Base-by-base conservation (phyloP, 2,888 invertebrate genomes). In the Caenorhabditis plicata region DNA sequence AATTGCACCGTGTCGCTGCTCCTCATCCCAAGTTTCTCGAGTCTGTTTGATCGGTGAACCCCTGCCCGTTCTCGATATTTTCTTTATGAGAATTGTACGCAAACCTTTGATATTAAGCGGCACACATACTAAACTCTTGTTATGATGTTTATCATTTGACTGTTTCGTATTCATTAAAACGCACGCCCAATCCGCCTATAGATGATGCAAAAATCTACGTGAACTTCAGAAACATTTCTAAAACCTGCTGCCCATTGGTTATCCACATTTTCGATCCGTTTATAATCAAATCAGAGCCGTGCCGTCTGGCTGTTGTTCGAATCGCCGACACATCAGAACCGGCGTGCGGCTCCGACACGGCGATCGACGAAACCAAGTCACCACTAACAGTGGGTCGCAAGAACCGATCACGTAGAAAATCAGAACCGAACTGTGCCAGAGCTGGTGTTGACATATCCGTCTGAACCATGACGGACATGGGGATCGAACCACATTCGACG, bases 261-360 rank as follows among this genome's bases (percentile, higher is more conserved):
- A 83, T 86, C 86, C 86, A 86, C 85, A 85, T 85, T 72, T 86
- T 86, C 22, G 82, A 81, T 0, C 86, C 86, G 71, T 85, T 86
- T 33, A 86, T 86, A 13, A 86, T 78, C n/a, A 82, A 68, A 64
- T 84, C 84, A 54, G 81, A 82, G 11, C 83, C 83, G 31, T 81
- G 68, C 50, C 81, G 78, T 25, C 80, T 81, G 8, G 86, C 86
- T 32, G 67, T 82, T 2, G 86, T 86, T 66, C 82, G 67, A 29
- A 85, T 83, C 46, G 81, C 84, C 83, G 85, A 84, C 2, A 86
- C 85, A 80, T 86, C 85, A 9, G 84, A 84, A 4, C 85, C 86
- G 17, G 84, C 83, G 3, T 80, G 79, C 1, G 83, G 82, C 71
- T 86, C 85, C 68, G 84, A 84, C 15, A 85, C 85, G 9, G 85